Conservation (phyloP, 2,888 invertebrate genomes). For the Orchestes rusci region DNA sequence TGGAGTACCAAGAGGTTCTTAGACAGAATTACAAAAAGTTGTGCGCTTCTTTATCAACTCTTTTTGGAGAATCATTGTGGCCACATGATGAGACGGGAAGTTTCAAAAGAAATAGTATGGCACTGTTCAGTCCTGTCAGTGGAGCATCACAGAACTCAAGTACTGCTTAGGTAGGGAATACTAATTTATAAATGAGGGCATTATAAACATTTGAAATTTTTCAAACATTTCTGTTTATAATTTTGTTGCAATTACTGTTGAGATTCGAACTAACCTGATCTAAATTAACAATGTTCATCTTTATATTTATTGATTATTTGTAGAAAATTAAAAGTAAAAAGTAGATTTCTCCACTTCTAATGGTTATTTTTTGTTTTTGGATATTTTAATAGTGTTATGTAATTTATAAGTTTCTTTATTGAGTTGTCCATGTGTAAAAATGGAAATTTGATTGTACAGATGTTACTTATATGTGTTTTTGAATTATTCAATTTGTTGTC, state of each 20-base stretch:
- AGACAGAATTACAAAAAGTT: conserved; percentile 81
- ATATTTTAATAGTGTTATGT: conserved; percentile 23
- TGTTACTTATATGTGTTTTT: no score
- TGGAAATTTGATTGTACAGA: no score
- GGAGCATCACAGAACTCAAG: conserved; percentile 76
- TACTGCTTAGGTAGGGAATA: conserved; percentile 52
- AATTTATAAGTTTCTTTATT: conserved; percentile 17
- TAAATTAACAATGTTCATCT: no score
- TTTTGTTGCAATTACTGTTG: no score
- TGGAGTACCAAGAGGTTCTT: conserved; percentile 85
- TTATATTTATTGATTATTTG: neutral
- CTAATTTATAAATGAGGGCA: no score
- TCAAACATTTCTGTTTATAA: no score
- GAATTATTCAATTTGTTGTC: no score
- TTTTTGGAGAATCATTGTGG: conserved; percentile 69
- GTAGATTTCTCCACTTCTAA: conserved; percentile 10
- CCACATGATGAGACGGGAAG: conserved; percentile 50
- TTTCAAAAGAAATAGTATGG: conserved; percentile 68
- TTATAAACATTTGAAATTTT: neutral
- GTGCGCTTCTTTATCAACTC: conserved; percentile 64
- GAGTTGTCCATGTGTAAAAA: no score
- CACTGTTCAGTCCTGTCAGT: conserved; percentile 71
- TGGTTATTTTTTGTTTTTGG: conserved; percentile 15
- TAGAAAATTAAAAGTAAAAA: neutral
- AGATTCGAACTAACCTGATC: no score